Percentiles rank a stretch among this genome's conserved stretches.
phyloP scores from a whole-genome alignment of 1,140 invertebrate species.

The Monomorium pharaonis region DNA sequence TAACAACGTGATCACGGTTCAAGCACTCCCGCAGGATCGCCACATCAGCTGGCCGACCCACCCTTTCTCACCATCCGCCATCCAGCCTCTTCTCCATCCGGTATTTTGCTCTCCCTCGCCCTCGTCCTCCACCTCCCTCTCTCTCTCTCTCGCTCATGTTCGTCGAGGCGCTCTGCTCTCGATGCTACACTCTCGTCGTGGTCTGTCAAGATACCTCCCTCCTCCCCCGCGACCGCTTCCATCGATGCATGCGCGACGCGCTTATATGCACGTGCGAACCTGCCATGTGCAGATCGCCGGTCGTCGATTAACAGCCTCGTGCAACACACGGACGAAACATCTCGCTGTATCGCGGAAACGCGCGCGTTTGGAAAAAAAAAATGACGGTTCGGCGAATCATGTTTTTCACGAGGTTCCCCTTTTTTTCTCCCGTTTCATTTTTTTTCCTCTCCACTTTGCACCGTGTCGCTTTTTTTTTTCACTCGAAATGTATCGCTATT shows the following conservation, averaged over 20 bases:
- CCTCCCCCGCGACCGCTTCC: constrained; percentile 24
- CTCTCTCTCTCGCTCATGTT: neutral
- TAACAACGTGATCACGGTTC: constrained; percentile 80
- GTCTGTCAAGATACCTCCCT: constrained; percentile 42
- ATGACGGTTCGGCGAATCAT: constrained; percentile 18
- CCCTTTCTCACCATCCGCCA: constrained; percentile 42
- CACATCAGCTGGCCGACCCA: constrained; percentile 67
- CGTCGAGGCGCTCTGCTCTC: neutral
- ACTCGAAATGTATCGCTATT: constrained; percentile 1
- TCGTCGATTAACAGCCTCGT: constrained; percentile 53
- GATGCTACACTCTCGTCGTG: constrained; percentile 17
- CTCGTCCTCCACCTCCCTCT: no score
- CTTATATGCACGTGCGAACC: constrained; percentile 57
- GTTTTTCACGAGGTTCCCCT: constrained; percentile 23
- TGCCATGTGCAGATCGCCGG: constrained; percentile 54
- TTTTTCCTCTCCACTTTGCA: neutral
- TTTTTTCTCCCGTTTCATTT: neutral
- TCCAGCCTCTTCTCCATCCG: constrained; percentile 40
- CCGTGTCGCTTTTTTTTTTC: neutral
- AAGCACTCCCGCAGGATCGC: constrained; percentile 79
- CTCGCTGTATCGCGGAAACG: constrained; percentile 1
- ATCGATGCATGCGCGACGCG: constrained; percentile 45
- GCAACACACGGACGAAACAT: constrained; percentile 24
- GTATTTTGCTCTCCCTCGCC: constrained; percentile 3
- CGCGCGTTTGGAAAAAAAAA: constrained; percentile 42